phyloP scores from a whole-genome alignment of 2,888 invertebrate genomes.

The Phalera bucephala region DNA sequence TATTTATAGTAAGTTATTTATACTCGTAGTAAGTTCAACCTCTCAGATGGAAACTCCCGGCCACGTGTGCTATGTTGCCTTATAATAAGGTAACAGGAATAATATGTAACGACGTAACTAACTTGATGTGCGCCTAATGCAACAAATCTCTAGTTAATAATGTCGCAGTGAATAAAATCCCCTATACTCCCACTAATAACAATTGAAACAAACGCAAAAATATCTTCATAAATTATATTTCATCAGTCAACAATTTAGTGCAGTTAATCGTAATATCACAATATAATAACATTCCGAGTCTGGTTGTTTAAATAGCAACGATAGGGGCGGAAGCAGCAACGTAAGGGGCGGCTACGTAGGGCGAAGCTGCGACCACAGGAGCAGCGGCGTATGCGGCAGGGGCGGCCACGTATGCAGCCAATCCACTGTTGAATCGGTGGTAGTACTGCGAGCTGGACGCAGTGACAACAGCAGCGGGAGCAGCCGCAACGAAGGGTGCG shows the following conservation, averaged over 20 bases:
- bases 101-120: too few relatives aligned
- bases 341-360: slow-evolving; percentile 40
- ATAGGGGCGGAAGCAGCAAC: slow-evolving; percentile 20
- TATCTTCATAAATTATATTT: slow-evolving; percentile 1
- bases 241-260: slow-evolving; percentile 1
- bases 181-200: too few relatives aligned
- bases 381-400: slow-evolving; percentile 60
- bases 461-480: slow-evolving; percentile 82
- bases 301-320: slow-evolving; percentile 5
- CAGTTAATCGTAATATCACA: slow-evolving; percentile 5
- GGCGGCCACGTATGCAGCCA: slow-evolving; percentile 71
- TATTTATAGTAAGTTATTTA: too few relatives aligned
- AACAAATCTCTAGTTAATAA: too few relatives aligned
- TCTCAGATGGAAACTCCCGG: too few relatives aligned
- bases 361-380: slow-evolving; percentile 47
- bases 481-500: slow-evolving; percentile 58
- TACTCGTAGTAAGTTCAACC: too few relatives aligned
- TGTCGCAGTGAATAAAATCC: too few relatives aligned
- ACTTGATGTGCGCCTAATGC: too few relatives aligned
- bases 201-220: too few relatives aligned
- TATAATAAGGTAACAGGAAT: too few relatives aligned
- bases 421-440: slow-evolving; percentile 84
- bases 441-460: slow-evolving; percentile 87
- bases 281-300: neutral
- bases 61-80: too few relatives aligned